A percentile compares a stretch with the other conserved stretches of the same genome.
phyloP scores from a whole-genome alignment of 2,113 vertebrate species.

The Lethenteron reissneri region DNA sequence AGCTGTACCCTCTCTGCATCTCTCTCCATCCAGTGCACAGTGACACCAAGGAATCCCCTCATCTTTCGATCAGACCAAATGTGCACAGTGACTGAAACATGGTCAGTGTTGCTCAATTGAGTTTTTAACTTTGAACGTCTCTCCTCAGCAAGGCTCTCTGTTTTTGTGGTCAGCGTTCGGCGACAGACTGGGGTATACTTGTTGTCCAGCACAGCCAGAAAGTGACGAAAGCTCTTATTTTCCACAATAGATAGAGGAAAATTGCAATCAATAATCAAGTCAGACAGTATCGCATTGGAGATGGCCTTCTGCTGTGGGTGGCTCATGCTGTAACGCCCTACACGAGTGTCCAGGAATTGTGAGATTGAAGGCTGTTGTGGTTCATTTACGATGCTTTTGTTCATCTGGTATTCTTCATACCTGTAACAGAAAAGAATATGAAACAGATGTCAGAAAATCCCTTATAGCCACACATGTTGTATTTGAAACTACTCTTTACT shows the following conservation, averaged over 20 bases:
- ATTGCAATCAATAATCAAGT: constrained; percentile 13
- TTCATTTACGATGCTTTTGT: too few species aligned
- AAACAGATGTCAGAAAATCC: too few species aligned
- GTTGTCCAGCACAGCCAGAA: constrained; percentile 8
- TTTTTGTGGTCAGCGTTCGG: constrained; percentile 10
- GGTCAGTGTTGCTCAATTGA: constrained; percentile 9
- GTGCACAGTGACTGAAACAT: constrained; percentile 10
- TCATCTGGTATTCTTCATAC: too few species aligned
- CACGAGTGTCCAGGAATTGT: too few species aligned
- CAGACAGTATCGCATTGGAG: constrained; percentile 10
- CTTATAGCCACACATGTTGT: too few species aligned
- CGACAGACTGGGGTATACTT: not conserved
- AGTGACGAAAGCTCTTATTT: constrained; percentile 11
- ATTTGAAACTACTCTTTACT: too few species aligned
- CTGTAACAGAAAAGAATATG: too few species aligned
- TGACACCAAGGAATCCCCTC: not conserved
- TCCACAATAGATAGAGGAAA: constrained; percentile 11
- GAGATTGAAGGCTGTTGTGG: too few species aligned
- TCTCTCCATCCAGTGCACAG: constrained; percentile 2
- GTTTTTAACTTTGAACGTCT: constrained; percentile 7
- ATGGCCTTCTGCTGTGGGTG: constrained; percentile 11
- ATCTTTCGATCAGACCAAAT: constrained; percentile 5
- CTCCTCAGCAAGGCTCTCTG: constrained; percentile 8
- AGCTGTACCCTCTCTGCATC: constrained; percentile 2
- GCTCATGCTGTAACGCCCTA: not conserved